Conservation (phyloP, 2,797 vertebrate species). For the Argya squamiceps region DNA sequence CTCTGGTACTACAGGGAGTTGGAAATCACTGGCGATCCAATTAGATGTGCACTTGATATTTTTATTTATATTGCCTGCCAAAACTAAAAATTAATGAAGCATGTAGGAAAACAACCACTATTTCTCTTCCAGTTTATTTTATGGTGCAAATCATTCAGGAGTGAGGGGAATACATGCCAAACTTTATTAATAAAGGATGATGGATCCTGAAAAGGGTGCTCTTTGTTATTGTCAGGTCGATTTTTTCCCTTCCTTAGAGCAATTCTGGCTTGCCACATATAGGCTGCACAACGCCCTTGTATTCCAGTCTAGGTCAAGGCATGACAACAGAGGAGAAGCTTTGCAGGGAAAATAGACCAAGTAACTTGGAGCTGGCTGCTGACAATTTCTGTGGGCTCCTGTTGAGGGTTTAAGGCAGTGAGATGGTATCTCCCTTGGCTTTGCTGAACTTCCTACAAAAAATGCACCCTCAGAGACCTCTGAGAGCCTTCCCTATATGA, state of each 20-base stretch:
- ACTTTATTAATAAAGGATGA: constrained; percentile 58
- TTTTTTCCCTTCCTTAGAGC: background rate
- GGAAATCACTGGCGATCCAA: constrained; percentile 69
- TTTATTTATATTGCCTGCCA: constrained; percentile 74
- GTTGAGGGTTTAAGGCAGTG: background rate
- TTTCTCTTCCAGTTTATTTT: constrained; percentile 70
- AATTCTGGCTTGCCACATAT: background rate
- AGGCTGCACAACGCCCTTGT: background rate
- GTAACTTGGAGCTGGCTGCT: background rate
- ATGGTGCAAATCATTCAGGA: constrained; percentile 66
- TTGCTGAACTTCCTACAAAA: background rate
- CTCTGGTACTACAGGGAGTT: constrained; percentile 46
- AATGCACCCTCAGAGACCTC: rapidly evolving
- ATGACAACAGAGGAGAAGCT: background rate
- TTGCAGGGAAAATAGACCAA: background rate
- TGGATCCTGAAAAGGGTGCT: background rate
- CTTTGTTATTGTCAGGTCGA: background rate
- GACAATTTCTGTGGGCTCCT: background rate
- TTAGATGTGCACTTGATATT: constrained; percentile 70
- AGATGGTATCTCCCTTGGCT: background rate
- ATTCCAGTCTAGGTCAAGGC: constrained; percentile 20
- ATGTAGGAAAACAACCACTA: constrained; percentile 70
- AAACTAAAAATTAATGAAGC: constrained; percentile 79
- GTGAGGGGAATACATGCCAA: constrained; percentile 48
- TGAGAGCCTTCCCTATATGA: background rate